A percentile compares a stretch with the other conserved stretches of the same genome.
Evolutionary conservation across 2,113 vertebrate genomes (phyloP).

Genomic region (Aramus guarauna): DNA sequence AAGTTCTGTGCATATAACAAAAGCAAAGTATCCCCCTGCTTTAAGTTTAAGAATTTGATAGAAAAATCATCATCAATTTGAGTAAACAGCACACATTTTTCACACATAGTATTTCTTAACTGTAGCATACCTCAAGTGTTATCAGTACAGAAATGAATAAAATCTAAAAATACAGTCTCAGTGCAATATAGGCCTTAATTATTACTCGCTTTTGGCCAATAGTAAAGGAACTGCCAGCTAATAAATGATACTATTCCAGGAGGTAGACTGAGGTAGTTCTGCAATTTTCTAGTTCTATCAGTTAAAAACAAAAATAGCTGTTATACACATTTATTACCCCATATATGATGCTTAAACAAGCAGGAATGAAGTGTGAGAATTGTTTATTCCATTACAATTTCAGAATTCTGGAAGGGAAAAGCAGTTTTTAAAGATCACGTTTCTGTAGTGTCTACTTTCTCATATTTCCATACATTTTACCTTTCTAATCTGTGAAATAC

Average conservation of each 20-base stretch:
- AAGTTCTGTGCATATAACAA: neutral
- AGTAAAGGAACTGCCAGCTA: neutral
- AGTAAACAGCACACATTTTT: neutral
- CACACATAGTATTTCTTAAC: neutral
- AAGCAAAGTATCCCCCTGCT: neutral
- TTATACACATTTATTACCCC: neutral
- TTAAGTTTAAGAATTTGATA: neutral
- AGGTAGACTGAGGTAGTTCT: neutral
- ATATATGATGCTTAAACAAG: neutral
- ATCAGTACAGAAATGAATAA: neutral
- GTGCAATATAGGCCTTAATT: neutral
- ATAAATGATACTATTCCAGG: neutral
- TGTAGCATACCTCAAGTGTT: neutral
- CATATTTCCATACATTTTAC: constrained; percentile 9
- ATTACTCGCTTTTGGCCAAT: neutral
- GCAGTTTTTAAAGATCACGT: neutral
- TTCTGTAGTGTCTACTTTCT: neutral
- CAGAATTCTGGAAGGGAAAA: neutral
- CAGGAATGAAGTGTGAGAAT: neutral
- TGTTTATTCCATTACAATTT: neutral
- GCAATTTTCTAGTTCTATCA: neutral
- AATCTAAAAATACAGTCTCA: neutral
- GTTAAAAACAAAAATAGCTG: neutral
- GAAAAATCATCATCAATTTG: neutral
- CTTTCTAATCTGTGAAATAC: constrained; percentile 27